A percentile compares a stretch with the other conserved stretches of the same genome.
These are phyloP conservation scores for Actinia tenebrosa DNA, from an alignment of 64 coral and sea anemone genomes.

Conservation along the genomic window DNA sequence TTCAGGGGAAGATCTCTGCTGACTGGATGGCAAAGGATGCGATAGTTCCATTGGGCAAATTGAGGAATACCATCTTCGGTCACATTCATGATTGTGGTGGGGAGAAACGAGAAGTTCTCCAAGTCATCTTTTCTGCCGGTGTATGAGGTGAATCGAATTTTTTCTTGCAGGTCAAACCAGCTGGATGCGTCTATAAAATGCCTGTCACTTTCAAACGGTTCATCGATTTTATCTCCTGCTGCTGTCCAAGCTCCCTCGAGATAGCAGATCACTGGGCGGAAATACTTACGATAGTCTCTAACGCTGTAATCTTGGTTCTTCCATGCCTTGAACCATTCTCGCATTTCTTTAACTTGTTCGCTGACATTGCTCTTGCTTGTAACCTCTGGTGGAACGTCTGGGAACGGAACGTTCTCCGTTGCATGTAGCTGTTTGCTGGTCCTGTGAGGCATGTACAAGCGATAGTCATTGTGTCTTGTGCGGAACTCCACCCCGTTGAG, in stretches of 20 bases:
- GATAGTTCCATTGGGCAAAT: constrained; percentile 83
- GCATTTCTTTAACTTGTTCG: constrained; percentile 53
- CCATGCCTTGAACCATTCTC: constrained; percentile 72
- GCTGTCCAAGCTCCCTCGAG: constrained; percentile 67
- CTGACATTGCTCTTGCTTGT: constrained; percentile 18
- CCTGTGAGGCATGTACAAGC: constrained; percentile 51
- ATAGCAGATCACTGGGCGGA: constrained; percentile 65
- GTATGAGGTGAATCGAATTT: constrained; percentile 80
- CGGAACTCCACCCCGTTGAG: constrained; percentile 79
- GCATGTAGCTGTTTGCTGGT: constrained; percentile 27
- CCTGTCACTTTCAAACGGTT: constrained; percentile 70
- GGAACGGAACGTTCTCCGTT: constrained; percentile 62
- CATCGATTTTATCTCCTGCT: constrained; percentile 44
- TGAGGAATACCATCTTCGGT: constrained; percentile 42
- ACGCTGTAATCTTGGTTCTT: constrained; percentile 38
- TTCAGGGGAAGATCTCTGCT: constrained; percentile 55
- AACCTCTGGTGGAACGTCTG: constrained; percentile 61
- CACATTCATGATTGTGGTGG: constrained; percentile 59
- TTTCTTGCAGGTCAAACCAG: constrained; percentile 79
- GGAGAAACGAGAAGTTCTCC: constrained; percentile 75
- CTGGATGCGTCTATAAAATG: constrained; percentile 71
- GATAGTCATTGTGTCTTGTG: constrained; percentile 79
- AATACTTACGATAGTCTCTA: constrained; percentile 66
- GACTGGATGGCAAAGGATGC: constrained; percentile 68
- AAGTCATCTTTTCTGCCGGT: constrained; percentile 66